These are phyloP conservation scores for Liparis tanakae DNA, from an alignment of 2,797 vertebrate genomes.

Conservation along the genomic window DNA sequence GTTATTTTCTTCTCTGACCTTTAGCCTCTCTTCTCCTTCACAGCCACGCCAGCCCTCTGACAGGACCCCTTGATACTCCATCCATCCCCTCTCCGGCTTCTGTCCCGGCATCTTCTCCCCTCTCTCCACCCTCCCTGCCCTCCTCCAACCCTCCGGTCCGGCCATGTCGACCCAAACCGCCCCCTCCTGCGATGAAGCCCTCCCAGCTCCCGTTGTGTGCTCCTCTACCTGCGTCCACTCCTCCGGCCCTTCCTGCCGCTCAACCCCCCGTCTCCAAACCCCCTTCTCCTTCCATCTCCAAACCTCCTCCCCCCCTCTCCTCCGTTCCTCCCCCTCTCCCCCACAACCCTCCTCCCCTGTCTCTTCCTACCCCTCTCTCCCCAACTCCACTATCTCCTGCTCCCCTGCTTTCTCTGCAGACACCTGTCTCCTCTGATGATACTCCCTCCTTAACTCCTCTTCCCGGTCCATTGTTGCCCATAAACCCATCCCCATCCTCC, in stretches of 20 bases:
- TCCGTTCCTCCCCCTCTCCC: conserved; percentile 26
- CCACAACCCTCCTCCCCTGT: conserved; percentile 20
- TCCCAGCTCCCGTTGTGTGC: conserved; percentile 54
- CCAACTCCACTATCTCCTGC: conserved; percentile 24
- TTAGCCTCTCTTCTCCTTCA: neutral
- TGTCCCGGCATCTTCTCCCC: conserved; percentile 19
- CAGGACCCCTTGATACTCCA: conserved; percentile 36
- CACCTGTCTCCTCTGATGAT: conserved; percentile 37
- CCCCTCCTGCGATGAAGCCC: conserved; percentile 41
- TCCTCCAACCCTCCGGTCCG: conserved; percentile 40
- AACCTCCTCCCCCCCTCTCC: conserved; percentile 23
- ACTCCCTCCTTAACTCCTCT: conserved; percentile 11
- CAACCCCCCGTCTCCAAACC: conserved; percentile 36
- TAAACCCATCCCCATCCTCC: neutral
- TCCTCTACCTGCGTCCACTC: conserved; percentile 47
- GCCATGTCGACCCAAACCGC: conserved; percentile 65
- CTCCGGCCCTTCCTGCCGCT: conserved; percentile 37
- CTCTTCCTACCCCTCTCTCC: conserved; percentile 54
- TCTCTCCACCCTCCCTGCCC: conserved; percentile 27
- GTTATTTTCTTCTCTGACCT: conserved; percentile 15
- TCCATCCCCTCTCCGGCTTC: conserved; percentile 18
- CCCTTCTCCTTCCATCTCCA: conserved; percentile 19
- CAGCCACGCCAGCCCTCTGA: conserved; percentile 55
- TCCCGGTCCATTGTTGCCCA: conserved; percentile 20
- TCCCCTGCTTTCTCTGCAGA: conserved; percentile 21